phyloP scores from a whole-genome alignment of 2,888 invertebrate genomes.

The Cremastinae sp. region DNA sequence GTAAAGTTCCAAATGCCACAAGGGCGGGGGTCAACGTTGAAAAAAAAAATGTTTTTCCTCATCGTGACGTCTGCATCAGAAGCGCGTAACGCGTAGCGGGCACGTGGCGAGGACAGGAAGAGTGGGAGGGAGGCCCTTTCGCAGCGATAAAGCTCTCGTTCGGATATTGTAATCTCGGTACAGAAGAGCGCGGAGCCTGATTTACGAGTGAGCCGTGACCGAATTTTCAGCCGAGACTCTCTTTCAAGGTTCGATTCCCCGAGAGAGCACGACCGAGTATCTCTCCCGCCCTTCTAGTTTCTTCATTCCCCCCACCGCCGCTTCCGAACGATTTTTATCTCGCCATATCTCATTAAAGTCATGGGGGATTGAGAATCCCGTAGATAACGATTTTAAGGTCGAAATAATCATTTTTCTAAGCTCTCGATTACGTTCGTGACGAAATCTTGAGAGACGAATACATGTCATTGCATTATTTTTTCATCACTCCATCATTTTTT shows the following conservation, averaged over 20 bases:
- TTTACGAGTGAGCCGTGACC: constrained; percentile 62
- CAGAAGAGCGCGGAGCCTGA: constrained; percentile 26
- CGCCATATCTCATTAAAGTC: background rate
- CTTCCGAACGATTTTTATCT: background rate
- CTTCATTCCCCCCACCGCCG: constrained; percentile 4
- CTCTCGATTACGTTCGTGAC: background rate
- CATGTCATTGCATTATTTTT: too few relatives aligned
- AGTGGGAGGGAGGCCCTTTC: constrained; percentile 35
- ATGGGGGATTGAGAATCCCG: constrained; percentile 8
- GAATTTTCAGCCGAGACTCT: constrained; percentile 54
- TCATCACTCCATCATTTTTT: too few relatives aligned
- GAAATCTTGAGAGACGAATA: too few relatives aligned
- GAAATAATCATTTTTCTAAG: too few relatives aligned
- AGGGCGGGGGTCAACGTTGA: too few relatives aligned
- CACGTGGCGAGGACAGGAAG: background rate
- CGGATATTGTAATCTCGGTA: constrained; percentile 23
- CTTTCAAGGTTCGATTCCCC: constrained; percentile 43
- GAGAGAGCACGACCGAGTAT: constrained; percentile 5
- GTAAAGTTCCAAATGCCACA: too few relatives aligned
- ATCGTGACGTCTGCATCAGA: background rate
- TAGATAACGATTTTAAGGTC: background rate
- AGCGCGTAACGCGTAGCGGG: constrained; percentile 2
- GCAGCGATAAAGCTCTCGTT: constrained; percentile 14
- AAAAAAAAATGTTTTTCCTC: too few relatives aligned
- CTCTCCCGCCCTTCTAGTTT: constrained; percentile 46